A percentile compares a stretch with the other conserved stretches of the same genome.
Conservation (phyloP, 1,140 invertebrate genomes). For the Homalodisca vitripennis region DNA sequence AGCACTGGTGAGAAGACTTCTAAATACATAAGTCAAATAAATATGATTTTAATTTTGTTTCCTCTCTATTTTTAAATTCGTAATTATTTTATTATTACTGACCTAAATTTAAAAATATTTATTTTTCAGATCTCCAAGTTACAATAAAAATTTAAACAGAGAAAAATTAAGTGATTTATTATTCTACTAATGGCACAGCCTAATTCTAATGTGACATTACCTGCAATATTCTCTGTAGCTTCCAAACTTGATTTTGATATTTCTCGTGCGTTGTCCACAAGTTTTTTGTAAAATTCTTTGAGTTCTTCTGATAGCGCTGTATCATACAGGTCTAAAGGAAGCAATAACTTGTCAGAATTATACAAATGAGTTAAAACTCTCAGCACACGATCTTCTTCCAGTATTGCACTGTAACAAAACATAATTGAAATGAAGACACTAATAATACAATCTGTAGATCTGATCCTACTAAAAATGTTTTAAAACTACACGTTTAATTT, state of each 20-base stretch:
- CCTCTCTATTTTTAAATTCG: too few species aligned
- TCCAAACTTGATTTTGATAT: not conserved
- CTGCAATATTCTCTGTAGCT: too few species aligned
- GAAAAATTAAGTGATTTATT: too few species aligned
- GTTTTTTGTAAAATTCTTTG: not conserved
- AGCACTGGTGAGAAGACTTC: too few species aligned
- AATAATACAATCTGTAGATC: not conserved
- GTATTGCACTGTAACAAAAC: slow-evolving; percentile 38
- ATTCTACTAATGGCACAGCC: too few species aligned
- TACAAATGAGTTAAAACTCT: slow-evolving; percentile 45
- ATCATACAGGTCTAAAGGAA: slow-evolving; percentile 42
- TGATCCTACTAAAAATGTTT: slow-evolving; percentile 42
- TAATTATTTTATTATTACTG: too few species aligned
- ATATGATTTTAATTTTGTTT: too few species aligned
- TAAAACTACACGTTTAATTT: not conserved
- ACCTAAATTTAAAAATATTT: too few species aligned
- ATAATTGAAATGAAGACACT: not conserved
- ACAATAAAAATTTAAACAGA: too few species aligned
- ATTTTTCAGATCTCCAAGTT: too few species aligned
- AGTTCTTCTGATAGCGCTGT: not conserved
- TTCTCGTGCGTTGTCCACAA: not conserved
- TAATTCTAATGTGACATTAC: too few species aligned
- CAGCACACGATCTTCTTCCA: slow-evolving; percentile 41
- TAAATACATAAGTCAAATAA: too few species aligned
- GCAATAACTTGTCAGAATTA: slow-evolving; percentile 41